Conservation (phyloP, 2,797 vertebrate genomes). For the Lycodopsis pacificus region DNA sequence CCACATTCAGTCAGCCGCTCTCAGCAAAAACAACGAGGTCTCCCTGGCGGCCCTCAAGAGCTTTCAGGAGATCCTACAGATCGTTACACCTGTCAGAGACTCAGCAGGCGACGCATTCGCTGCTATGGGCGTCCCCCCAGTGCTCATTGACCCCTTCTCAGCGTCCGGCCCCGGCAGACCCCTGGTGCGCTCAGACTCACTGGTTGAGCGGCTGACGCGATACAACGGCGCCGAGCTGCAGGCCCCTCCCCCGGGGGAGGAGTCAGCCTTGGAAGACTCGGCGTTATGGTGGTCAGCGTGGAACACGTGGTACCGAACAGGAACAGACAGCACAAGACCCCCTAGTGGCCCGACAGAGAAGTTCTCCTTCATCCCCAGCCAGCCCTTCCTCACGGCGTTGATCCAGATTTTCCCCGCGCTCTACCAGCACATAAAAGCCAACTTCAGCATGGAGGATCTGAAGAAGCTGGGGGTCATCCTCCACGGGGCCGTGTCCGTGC, state of each 20-base stretch:
- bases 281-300: slow-evolving; percentile 99
- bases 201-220: slow-evolving; percentile 92
- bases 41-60: slow-evolving; percentile 98
- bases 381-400: slow-evolving; percentile 98
- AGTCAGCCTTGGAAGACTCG: slow-evolving; percentile 89
- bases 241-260: slow-evolving; percentile 87
- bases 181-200: slow-evolving; percentile 92
- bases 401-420: slow-evolving; percentile 98
- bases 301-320: slow-evolving; percentile 97
- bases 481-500: slow-evolving; percentile 95
- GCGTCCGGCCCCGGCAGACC: slow-evolving; percentile 91
- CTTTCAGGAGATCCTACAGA: slow-evolving; percentile 98
- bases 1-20: slow-evolving; percentile 98
- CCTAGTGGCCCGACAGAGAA: slow-evolving; percentile 87
- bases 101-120: slow-evolving; percentile 88
- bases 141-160: slow-evolving; percentile 90
- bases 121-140: slow-evolving; percentile 91
- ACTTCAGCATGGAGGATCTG: slow-evolving; percentile 98
- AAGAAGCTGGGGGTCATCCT: slow-evolving; percentile 95
- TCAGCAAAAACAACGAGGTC: slow-evolving; percentile 99
- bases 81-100: slow-evolving; percentile 93
- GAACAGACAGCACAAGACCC: slow-evolving; percentile 95
- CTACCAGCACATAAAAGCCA: slow-evolving; percentile 96
- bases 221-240: slow-evolving; percentile 86
- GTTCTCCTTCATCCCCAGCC: slow-evolving; percentile 96